These are phyloP conservation scores for Formica selysi DNA, from an alignment of 1,140 invertebrate genomes.

Conservation along the genomic window DNA sequence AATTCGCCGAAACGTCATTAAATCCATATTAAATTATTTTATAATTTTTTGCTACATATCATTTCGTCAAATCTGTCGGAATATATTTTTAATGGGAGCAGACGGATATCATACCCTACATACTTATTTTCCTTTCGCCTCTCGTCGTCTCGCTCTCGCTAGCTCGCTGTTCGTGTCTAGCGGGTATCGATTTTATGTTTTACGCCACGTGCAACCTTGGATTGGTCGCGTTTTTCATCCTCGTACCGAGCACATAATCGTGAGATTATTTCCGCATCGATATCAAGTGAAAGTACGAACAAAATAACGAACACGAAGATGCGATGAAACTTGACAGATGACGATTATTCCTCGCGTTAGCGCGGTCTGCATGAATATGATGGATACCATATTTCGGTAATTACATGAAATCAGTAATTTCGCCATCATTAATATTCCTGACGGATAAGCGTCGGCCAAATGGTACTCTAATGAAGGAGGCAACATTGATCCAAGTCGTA, in stretches of 20 bases:
- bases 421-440: constrained; percentile 68
- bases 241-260: background rate
- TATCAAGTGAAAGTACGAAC: background rate
- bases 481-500: constrained; percentile 60
- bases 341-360: background rate
- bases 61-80: background rate
- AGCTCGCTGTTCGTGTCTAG: background rate
- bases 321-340: background rate
- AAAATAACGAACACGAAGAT: too few species aligned
- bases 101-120: background rate
- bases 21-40: background rate
- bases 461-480: constrained; percentile 68
- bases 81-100: background rate
- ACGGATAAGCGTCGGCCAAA: constrained; percentile 64
- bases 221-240: constrained; percentile 55
- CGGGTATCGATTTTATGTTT: constrained; percentile 67
- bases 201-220: constrained; percentile 66
- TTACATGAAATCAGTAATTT: constrained; percentile 28
- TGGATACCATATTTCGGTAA: constrained; percentile 14
- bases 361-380: background rate
- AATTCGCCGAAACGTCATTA: background rate
- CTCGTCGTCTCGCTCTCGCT: background rate
- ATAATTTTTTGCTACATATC: background rate
- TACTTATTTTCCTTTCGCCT: background rate
- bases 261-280: constrained; percentile 24